Evolutionary conservation across 2,888 invertebrate genomes (phyloP), one percentile per base, ranked within the genome.

Genomic region (Luperina testacea): DNA sequence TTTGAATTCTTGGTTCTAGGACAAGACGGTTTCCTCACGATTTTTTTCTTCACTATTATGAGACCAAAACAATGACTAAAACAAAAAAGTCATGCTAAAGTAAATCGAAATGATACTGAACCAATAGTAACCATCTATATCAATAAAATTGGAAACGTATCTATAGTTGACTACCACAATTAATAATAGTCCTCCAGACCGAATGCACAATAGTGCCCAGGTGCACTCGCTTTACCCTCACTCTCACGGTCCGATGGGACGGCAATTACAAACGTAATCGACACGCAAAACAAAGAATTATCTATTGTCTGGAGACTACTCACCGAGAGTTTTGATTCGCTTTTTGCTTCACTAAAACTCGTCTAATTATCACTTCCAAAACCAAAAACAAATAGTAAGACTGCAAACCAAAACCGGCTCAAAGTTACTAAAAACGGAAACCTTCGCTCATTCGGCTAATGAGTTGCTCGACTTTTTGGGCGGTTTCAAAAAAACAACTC

Each of bases 381-480:
- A 72, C 27, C 65, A 64, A 67, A 73, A 84, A 72, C 75, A 61
- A 83, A 78, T 83, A 86, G 81, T 82, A 81, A 77, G 82, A 70
- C 74, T 75, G 68, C 64, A 84, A 87, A 88, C 83, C 86, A 83
- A 67, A 90, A 88, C 85, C 88, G 80, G 76, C 78, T 85, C 75
- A 65, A 84, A 89, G 89, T 91, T 90, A 85, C 88, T 83, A 90
- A 92, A 92, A 91, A 90, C 87, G 89, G 88, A 91, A 93, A 90
- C 91, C 91, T 92, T 89, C 89, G 89, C 90, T 93, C 92, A 92
- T 90, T 92, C 92, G 89, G 87, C 92, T 94, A 94, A 94, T 93
- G 93, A 94, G 94, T 92, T 91, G 91, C 91, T 91, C 88, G 92
- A 93, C 91, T 93, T 93, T 92, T 91, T 90, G 86, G 90, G 86